Conservation (phyloP, 2,888 invertebrate species). For the Amitus sp. region DNA sequence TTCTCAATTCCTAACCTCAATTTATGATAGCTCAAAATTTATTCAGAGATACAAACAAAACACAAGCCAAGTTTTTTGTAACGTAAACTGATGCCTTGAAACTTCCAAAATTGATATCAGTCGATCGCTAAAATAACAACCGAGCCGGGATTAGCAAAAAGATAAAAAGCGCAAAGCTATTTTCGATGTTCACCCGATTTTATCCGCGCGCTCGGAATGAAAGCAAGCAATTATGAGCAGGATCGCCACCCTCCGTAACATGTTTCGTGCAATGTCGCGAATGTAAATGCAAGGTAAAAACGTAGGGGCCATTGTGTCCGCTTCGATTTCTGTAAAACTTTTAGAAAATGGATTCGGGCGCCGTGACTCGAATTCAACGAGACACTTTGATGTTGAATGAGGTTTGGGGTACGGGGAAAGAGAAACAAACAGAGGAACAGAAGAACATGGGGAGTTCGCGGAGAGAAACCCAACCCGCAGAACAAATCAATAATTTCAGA, state of each 20-base stretch:
- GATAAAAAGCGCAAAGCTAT: not conserved
- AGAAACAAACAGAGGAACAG: conserved; percentile 14
- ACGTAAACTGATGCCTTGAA: too few species aligned
- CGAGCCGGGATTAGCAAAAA: not conserved
- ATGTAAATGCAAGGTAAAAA: conserved; percentile 9
- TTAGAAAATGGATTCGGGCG: conserved; percentile 45
- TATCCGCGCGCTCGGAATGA: not conserved
- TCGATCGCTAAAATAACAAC: too few species aligned
- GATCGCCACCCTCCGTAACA: not conserved
- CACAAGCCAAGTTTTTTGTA: too few species aligned
- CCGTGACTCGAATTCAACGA: conserved; percentile 31
- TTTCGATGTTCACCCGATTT: not conserved
- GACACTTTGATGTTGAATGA: conserved; percentile 11
- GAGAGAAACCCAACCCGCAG: conserved; percentile 18
- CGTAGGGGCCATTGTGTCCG: conserved; percentile 4
- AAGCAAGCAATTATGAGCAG: not conserved
- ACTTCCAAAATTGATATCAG: too few species aligned
- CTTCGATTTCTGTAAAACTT: conserved; percentile 34
- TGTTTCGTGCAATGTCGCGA: not conserved
- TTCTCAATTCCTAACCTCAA: too few species aligned
- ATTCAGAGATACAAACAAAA: too few species aligned
- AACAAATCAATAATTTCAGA: conserved; percentile 39
- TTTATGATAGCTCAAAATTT: too few species aligned
- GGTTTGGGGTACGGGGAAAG: conserved; percentile 9
- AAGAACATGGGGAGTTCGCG: conserved; percentile 8